phyloP scores from a whole-genome alignment of 2,113 vertebrate species.

The Limnothrissa miodon region DNA sequence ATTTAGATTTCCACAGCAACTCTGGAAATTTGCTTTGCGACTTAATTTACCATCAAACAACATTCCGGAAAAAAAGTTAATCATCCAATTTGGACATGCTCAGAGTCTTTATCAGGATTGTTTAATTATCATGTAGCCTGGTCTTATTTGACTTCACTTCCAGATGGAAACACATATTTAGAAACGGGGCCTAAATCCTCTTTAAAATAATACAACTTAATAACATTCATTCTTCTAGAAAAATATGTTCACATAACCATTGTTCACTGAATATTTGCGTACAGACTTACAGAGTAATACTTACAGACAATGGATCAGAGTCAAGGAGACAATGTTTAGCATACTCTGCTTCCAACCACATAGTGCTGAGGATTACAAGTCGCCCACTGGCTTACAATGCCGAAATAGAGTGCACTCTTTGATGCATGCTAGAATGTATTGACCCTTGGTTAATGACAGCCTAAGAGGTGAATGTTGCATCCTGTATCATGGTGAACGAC shows the following conservation, averaged over 20 bases:
- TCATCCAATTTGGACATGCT: background rate
- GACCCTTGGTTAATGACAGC: slow-evolving; percentile 57
- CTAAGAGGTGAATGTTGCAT: slow-evolving; percentile 56
- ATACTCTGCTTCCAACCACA: background rate
- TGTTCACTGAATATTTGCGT: background rate
- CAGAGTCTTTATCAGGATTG: background rate
- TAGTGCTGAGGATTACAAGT: slow-evolving; percentile 50
- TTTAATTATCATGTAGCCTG: background rate
- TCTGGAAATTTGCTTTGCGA: background rate
- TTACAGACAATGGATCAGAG: background rate
- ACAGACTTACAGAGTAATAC: background rate
- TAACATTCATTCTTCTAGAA: background rate
- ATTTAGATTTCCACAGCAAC: background rate
- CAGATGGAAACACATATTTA: background rate
- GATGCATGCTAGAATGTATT: slow-evolving; percentile 54
- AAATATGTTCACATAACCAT: background rate
- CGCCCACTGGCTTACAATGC: slow-evolving; percentile 58
- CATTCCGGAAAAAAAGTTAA: background rate
- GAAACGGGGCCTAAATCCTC: background rate
- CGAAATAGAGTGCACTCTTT: slow-evolving; percentile 56
- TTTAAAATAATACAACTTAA: background rate
- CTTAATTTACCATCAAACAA: background rate
- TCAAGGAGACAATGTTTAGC: background rate
- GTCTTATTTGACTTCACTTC: background rate
- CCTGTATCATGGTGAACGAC: slow-evolving; percentile 38